Conservation (phyloP, 1,140 invertebrate genomes). For the Drosophila simulans region DNA sequence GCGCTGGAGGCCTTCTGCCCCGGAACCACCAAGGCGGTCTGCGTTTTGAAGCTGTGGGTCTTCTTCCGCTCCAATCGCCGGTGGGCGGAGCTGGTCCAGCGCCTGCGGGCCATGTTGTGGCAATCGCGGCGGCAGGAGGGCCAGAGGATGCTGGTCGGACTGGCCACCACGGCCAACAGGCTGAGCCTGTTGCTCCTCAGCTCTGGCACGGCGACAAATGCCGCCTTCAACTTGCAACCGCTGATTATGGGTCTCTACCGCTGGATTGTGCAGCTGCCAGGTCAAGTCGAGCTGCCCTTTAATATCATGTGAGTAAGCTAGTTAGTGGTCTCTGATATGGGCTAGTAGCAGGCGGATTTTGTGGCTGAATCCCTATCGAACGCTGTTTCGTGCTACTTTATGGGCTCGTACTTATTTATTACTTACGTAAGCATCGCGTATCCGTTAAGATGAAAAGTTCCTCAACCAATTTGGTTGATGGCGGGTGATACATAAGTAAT, state of each 20-base stretch:
- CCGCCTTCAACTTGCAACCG: constrained; percentile 57
- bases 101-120: constrained; percentile 55
- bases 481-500: constrained; percentile 15
- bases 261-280: constrained; percentile 30
- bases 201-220: constrained; percentile 54
- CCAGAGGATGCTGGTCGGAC: constrained; percentile 43
- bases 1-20: constrained; percentile 80
- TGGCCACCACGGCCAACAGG: constrained; percentile 48
- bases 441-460: constrained; percentile 1
- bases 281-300: constrained; percentile 57
- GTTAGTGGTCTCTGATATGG: not conserved
- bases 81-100: constrained; percentile 52
- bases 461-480: constrained; percentile 28
- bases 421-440: not conserved
- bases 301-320: constrained; percentile 64
- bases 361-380: too few species aligned
- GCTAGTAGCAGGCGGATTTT: too few species aligned
- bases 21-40: constrained; percentile 74
- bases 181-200: constrained; percentile 55
- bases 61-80: constrained; percentile 62
- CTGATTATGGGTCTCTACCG: constrained; percentile 63
- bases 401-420: too few species aligned
- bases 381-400: too few species aligned
- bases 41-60: constrained; percentile 64
- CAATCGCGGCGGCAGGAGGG: constrained; percentile 9